phyloP scores from a whole-genome alignment of 2,888 invertebrate species.

The Lepidonotus clava region DNA sequence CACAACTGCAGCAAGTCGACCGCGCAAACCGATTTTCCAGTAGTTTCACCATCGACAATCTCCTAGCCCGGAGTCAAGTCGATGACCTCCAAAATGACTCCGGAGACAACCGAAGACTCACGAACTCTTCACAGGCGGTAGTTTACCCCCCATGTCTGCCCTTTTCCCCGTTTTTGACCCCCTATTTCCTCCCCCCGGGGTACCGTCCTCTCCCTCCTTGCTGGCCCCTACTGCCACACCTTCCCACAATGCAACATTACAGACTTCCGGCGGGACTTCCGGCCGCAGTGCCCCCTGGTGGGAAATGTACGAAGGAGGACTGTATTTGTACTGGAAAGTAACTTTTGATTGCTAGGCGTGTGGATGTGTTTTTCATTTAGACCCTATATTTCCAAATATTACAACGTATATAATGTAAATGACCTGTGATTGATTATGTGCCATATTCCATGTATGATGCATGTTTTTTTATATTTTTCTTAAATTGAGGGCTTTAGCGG shows the following conservation, averaged over 20 bases:
- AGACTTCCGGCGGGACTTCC: too few relatives aligned
- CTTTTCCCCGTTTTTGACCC: not conserved
- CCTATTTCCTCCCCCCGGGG: not conserved
- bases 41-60: slow-evolving; percentile 48
- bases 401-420: too few relatives aligned
- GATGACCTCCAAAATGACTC: not conserved
- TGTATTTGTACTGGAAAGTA: not conserved
- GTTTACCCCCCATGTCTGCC: not conserved
- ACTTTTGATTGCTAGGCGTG: not conserved
- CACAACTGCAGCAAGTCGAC: not conserved
- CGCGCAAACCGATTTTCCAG: slow-evolving; percentile 36
- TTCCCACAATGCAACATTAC: not conserved
- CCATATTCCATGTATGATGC: too few relatives aligned
- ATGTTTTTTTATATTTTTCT: too few relatives aligned
- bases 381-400: not conserved
- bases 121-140: not conserved
- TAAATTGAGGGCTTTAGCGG: too few relatives aligned
- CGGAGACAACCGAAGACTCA: too few relatives aligned
- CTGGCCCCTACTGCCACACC: not conserved
- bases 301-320: too few relatives aligned
- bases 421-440: too few relatives aligned
- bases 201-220: slow-evolving; percentile 21
- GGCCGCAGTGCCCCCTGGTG: not conserved
- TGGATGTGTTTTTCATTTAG: not conserved
- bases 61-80: slow-evolving; percentile 26